Evolutionary conservation across 2,888 invertebrate species (phyloP).

Genomic region (Chrysopilus asiliformis): DNA sequence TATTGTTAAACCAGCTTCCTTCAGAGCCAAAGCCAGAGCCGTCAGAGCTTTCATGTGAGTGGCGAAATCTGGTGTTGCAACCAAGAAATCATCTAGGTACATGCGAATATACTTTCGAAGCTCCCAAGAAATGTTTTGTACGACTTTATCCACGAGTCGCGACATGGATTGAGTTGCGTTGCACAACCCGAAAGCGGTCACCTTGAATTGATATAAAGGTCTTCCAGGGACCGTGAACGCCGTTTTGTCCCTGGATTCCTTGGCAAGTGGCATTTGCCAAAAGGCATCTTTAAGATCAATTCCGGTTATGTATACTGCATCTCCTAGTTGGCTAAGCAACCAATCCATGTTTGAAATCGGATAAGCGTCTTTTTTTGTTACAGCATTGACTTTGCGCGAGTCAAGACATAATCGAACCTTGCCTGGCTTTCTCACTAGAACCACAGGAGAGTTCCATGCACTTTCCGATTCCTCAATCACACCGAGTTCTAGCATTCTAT

Average conservation of each 20-base stretch:
- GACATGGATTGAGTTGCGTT: no score
- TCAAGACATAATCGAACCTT: slow-evolving; percentile 21
- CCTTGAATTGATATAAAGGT: slow-evolving; percentile 14
- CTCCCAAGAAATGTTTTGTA: no score
- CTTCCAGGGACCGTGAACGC: slow-evolving; percentile 19
- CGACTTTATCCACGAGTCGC: no score
- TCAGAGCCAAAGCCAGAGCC: no score
- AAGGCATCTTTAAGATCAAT: slow-evolving; percentile 18
- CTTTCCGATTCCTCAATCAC: slow-evolving; percentile 22
- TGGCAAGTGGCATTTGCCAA: slow-evolving; percentile 11
- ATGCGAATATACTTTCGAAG: no score
- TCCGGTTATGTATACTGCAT: slow-evolving; percentile 19
- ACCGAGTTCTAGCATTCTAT: slow-evolving; percentile 20
- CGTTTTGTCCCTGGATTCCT: slow-evolving; percentile 14
- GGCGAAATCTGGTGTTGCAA: no score
- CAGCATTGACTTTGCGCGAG: slow-evolving; percentile 20
- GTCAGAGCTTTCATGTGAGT: no score
- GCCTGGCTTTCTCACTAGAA: no score
- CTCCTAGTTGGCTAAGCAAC: slow-evolving; percentile 18
- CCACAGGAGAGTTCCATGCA: slow-evolving; percentile 22
- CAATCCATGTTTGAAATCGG: slow-evolving; percentile 15
- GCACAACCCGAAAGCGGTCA: no score
- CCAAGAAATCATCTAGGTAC: no score
- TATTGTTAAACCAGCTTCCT: no score
- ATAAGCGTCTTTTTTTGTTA: slow-evolving; percentile 18